Evolutionary conservation across 2,888 invertebrate genomes (phyloP).

Genomic region (Hydroisotoma schaefferi): DNA sequence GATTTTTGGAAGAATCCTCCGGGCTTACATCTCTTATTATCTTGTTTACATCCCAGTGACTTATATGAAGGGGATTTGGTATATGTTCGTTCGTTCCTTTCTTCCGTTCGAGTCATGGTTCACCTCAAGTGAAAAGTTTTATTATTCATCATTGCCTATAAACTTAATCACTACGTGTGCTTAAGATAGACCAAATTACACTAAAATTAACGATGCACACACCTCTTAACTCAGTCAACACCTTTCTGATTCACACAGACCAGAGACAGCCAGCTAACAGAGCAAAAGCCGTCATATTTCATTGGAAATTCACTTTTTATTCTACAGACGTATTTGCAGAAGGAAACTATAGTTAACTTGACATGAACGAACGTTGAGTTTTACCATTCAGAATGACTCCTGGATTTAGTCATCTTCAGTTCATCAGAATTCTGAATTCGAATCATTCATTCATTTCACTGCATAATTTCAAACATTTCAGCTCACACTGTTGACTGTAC

Average conservation of each 20-base stretch:
- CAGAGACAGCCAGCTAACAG: background rate
- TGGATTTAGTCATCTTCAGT: conserved; percentile 10
- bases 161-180: background rate
- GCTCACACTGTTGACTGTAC: conserved; percentile 4
- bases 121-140: background rate
- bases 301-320: background rate
- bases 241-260: background rate
- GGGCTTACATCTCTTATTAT: conserved; percentile 6
- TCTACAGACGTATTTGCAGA: conserved; percentile 1
- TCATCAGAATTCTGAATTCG: conserved; percentile 1
- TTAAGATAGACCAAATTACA: background rate
- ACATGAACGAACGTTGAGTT: background rate
- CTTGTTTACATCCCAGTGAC: conserved; percentile 6
- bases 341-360: background rate
- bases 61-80: conserved; percentile 10
- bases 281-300: conserved; percentile 8
- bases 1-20: background rate
- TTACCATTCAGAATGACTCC: background rate
- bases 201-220: conserved; percentile 13
- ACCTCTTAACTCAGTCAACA: conserved; percentile 10
- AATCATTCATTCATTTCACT: conserved; percentile 11
- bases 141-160: too few species aligned
- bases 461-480: conserved; percentile 24
- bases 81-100: background rate
- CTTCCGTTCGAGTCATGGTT: background rate